Base-by-base conservation (phyloP, 30 jellyfish, hydroid and myxozoan species). In the Aurelia aurita region DNA sequence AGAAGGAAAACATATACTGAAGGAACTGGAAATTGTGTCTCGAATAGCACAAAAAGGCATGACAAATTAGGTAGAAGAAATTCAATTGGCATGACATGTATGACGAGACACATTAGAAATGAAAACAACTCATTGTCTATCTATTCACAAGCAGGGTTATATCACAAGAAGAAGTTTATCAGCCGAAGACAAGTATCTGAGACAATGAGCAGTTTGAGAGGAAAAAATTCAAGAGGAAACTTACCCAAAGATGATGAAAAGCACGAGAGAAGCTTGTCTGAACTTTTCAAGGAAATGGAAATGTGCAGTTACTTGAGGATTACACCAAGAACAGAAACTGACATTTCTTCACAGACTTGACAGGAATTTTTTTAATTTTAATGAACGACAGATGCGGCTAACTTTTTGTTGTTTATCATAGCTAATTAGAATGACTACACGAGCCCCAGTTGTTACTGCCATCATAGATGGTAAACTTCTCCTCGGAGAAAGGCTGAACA, bases 231-330 rank as follows among this genome's bases (percentile, higher is more conserved):
- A 58, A 58, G 28, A n/a, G 25, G 69, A 58, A 58, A 23, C 14
- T 10, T 20, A 58, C 29, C 69, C 28, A 58, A n/a, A n/a, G 55
- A 29, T 63, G 75, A 9, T 7, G 39, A 6, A 6, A 19, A 63
- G 25, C 29, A 19, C 0, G 23, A 18, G 27, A 29, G 29, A 67
- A 25, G 67, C 27, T 43, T 70, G 31, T 27, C 66, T 15, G 82
- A 70, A 21, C 43, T 25, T 43, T 70, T 35, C 9, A 45, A 39
- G 29, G 68, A 70, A 19, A n/a, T 45, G 29, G 82, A 70, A 20
- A 70, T 14, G 22, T 28, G 82, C 20, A 14, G 4, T 35, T 70
- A 70, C 21, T 47, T 39, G 7, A 70, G 82, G 49, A 10, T 35
- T 13, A 55, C 67, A 13, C 27, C 27, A 22, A 22, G 29, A 55